These are phyloP conservation scores for Melanotaenia duboulayi DNA, from an alignment of 2,113 vertebrate genomes.

Conservation along the genomic window DNA sequence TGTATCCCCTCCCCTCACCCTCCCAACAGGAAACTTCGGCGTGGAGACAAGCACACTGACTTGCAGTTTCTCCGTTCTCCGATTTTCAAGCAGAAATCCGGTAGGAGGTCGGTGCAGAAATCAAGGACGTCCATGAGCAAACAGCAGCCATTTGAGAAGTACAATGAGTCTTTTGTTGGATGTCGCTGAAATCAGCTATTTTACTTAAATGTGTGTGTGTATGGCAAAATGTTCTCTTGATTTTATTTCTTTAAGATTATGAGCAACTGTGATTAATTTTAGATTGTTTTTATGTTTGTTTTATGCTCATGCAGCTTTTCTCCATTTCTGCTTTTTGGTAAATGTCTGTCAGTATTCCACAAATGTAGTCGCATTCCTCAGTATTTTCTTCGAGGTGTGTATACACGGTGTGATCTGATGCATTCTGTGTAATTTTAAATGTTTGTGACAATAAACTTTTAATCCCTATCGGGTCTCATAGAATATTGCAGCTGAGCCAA, in stretches of 20 bases:
- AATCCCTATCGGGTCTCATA: background rate
- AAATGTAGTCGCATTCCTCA: background rate
- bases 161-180: constrained; percentile 84
- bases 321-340: background rate
- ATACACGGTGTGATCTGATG: background rate
- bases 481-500: background rate
- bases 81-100: constrained; percentile 82
- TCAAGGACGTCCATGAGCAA: constrained; percentile 60
- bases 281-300: too few relatives aligned
- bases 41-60: constrained; percentile 95
- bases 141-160: constrained; percentile 73
- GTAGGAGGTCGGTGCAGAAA: constrained; percentile 53
- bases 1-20: background rate
- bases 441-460: constrained; percentile 38
- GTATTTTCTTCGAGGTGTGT: background rate
- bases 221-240: background rate
- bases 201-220: background rate
- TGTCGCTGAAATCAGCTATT: constrained; percentile 66
- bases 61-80: constrained; percentile 90
- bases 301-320: too few relatives aligned
- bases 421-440: background rate
- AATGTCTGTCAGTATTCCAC: background rate
- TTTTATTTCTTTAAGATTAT: background rate
- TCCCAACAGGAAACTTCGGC: constrained; percentile 89
- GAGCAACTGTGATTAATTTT: too few relatives aligned